These are phyloP conservation scores for Salmo trutta DNA, from an alignment of 2,797 vertebrate genomes.

Conservation along the genomic window DNA sequence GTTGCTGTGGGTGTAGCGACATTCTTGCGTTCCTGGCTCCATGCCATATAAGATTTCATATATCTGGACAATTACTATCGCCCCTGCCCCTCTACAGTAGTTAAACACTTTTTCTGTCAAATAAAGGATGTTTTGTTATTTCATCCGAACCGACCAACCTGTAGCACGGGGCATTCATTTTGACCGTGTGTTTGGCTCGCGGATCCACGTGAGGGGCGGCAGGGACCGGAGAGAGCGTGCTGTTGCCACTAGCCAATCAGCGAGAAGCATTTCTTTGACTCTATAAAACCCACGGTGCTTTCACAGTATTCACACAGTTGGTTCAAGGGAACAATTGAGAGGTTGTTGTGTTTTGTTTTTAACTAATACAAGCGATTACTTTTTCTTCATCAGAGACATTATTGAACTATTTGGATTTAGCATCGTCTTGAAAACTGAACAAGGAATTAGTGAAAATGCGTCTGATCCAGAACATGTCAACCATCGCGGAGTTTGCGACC, in stretches of 20 bases:
- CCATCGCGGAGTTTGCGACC: conserved; percentile 83
- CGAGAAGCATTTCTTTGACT: conserved; percentile 7
- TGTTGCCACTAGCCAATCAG: conserved; percentile 65
- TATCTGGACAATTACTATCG: neutral
- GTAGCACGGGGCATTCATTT: conserved; percentile 13
- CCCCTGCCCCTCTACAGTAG: conserved; percentile 4
- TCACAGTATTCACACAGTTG: neutral
- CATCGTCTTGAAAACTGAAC: neutral
- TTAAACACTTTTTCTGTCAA: neutral
- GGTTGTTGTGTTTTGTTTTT: too few relatives aligned
- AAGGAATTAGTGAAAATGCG: conserved; percentile 77
- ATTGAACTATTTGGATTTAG: neutral
- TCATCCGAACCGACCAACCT: conserved; percentile 44
- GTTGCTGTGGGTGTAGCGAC: too few relatives aligned
- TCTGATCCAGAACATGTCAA: conserved; percentile 93
- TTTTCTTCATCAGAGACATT: neutral
- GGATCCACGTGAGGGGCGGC: conserved; percentile 58
- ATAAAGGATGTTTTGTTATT: conserved; percentile 32
- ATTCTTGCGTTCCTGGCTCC: too few relatives aligned
- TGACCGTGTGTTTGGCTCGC: neutral
- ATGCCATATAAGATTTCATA: too few relatives aligned
- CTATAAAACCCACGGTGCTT: conserved; percentile 55
- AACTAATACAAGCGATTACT: neutral
- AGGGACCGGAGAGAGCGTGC: neutral
- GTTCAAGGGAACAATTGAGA: neutral